These are phyloP conservation scores for Agrotis exclamationis DNA, from an alignment of 2,888 invertebrate genomes.

Conservation along the genomic window DNA sequence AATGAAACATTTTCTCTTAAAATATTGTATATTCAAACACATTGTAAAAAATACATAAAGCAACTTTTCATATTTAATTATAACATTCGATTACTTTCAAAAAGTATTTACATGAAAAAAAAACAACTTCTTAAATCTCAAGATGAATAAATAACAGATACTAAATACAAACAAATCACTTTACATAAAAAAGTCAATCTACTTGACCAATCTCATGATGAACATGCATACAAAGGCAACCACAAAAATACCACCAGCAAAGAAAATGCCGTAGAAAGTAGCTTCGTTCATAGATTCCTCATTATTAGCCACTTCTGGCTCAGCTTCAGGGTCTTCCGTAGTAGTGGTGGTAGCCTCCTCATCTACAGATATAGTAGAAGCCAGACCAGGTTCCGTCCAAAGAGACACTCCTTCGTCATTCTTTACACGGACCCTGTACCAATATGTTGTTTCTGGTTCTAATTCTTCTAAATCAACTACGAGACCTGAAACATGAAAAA, in stretches of 20 bases:
- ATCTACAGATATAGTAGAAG: slow-evolving; percentile 58
- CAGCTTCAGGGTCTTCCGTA: slow-evolving; percentile 50
- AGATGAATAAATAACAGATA: slow-evolving; percentile 9
- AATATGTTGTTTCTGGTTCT: slow-evolving; percentile 76
- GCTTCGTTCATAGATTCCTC: slow-evolving; percentile 51
- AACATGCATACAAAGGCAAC: slow-evolving; percentile 77
- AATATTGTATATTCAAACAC: slow-evolving; percentile 1
- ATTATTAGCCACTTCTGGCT: slow-evolving; percentile 31
- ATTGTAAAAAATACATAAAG: slow-evolving; percentile 13
- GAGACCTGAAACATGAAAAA: slow-evolving; percentile 65
- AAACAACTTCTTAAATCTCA: neutral
- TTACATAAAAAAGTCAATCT: slow-evolving; percentile 1
- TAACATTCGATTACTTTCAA: slow-evolving; percentile 6
- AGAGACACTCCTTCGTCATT: slow-evolving; percentile 78
- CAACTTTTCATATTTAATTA: neutral
- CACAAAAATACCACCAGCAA: slow-evolving; percentile 77
- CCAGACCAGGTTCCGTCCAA: slow-evolving; percentile 75
- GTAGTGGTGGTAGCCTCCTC: slow-evolving; percentile 35
- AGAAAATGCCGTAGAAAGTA: slow-evolving; percentile 81
- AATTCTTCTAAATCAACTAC: slow-evolving; percentile 67
- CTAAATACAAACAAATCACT: slow-evolving; percentile 11
- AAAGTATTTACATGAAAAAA: slow-evolving; percentile 41
- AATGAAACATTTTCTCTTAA: slow-evolving; percentile 13
- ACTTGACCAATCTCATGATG: slow-evolving; percentile 75
- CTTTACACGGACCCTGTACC: slow-evolving; percentile 74